These are phyloP conservation scores for Parazoanthus darwini DNA, from an alignment of 92 coral and sea anemone genomes.

Conservation along the genomic window DNA sequence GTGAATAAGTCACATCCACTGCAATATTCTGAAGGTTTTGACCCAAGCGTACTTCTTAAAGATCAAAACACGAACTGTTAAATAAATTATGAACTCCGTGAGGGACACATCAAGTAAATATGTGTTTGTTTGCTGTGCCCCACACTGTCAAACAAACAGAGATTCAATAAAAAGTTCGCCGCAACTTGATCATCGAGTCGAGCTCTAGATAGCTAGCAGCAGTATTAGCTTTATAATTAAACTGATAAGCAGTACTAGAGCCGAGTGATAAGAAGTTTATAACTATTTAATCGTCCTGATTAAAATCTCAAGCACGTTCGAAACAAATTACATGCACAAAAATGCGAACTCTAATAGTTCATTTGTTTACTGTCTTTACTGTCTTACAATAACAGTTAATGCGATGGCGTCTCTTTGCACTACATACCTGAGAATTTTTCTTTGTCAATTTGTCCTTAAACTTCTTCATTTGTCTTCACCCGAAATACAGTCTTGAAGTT, in stretches of 20 bases:
- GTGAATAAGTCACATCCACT: not conserved
- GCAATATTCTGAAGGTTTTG: not conserved
- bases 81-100: conserved; percentile 28
- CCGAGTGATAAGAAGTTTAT: not conserved
- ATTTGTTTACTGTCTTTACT: conserved; percentile 13
- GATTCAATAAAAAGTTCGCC: not conserved
- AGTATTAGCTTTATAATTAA: not conserved
- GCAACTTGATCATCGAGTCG: not conserved
- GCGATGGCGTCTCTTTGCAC: not conserved
- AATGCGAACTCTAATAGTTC: not conserved
- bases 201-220: not conserved
- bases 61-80: not conserved
- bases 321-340: conserved; percentile 10
- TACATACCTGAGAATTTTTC: conserved; percentile 25
- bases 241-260: not conserved
- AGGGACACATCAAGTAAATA: conserved; percentile 26
- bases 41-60: not conserved
- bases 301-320: conserved; percentile 23
- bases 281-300: conserved; percentile 23
- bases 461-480: conserved; percentile 7
- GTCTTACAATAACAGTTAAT: not conserved
- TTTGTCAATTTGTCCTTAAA: conserved; percentile 36
- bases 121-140: not conserved
- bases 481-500: not conserved
- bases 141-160: not conserved